Evolutionary conservation across 2,113 vertebrate species (phyloP).

Genomic region (Chaenogobius annularis): DNA sequence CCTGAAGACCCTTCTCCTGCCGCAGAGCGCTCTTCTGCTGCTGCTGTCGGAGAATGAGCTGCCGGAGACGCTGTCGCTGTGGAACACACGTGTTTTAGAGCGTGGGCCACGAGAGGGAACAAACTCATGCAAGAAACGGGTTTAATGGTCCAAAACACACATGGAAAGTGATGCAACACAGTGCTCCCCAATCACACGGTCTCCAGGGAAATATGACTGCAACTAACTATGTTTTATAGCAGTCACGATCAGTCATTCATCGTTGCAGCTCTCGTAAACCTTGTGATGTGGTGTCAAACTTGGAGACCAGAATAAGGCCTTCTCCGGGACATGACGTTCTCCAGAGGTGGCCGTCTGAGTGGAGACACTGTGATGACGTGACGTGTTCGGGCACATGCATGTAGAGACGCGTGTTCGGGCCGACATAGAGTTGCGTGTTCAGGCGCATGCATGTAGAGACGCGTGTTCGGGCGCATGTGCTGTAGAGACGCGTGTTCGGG

Average conservation of each 20-base stretch:
- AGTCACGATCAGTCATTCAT: too few relatives aligned
- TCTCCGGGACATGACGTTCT: too few relatives aligned
- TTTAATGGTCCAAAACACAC: background rate
- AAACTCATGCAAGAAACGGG: background rate
- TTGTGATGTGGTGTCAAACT: background rate
- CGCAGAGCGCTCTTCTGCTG: constrained; percentile 88
- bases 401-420: too few relatives aligned
- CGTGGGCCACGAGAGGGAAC: background rate
- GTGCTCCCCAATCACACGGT: background rate
- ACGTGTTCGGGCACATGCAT: too few relatives aligned
- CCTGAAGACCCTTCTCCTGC: constrained; percentile 87
- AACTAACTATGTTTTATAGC: too few relatives aligned
- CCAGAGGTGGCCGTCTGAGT: background rate
- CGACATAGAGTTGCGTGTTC: too few relatives aligned
- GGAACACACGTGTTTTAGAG: background rate
- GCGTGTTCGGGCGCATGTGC: too few relatives aligned
- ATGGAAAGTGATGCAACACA: background rate
- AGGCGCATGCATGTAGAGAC: too few relatives aligned
- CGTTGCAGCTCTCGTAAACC: too few relatives aligned
- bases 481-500: too few relatives aligned
- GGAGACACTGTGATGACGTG: background rate
- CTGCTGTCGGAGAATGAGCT: constrained; percentile 91
- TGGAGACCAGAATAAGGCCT: too few relatives aligned
- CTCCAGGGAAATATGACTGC: background rate
- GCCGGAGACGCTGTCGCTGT: constrained; percentile 91